Evolutionary conservation across 2,797 vertebrate species (phyloP), one percentile per base, ranked within the genome.

Genomic region (Takifugu ocellatus): DNA sequence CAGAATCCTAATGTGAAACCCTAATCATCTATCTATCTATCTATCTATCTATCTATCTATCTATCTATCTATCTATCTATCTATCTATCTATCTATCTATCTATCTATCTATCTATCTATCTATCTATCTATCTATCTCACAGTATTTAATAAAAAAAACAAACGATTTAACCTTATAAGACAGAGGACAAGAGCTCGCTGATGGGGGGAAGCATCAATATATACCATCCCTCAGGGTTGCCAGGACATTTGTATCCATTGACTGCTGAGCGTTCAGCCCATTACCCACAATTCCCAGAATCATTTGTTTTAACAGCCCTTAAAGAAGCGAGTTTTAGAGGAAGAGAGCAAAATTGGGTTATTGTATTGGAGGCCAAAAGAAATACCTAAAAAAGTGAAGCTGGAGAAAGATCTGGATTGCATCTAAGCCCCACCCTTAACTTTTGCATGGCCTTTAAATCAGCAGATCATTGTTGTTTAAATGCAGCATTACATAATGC

Each of bases 241-340:
- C 15, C 52, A 56, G 56, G 60, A 60, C 49, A 66, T 17, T 61
- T 52, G 56, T 36, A 69, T 2, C 47, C 63, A 59, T 8, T 81
- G 74, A 75, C 64, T 66, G 76, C 81, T 80, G 60, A 65, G 51
- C 2, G 3, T 43, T 73, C 72, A 68, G 61, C 76, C 78, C 72
- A 73, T 82, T 74, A 81, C 70, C 74, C 72, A 61, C 76, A 68
- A 68, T 81, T 80, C 78, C 60, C 65, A 26, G 54, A 78, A 72
- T 76, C 44, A 63, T 66, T 77, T 54, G 68, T 73, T 74, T 44
- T 49, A 69, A 68, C 56, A 26, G 39, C 65, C 54, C 56, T 45
- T 27, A 72, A 59, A 63, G 57, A 25, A 59, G 51, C 50, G 54
- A 31, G 50, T 43, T 6, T 12, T 6, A 44, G 55, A 51, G 42